A percentile compares a stretch with the other conserved stretches of the same genome.
Evolutionary conservation across 2,113 vertebrate genomes (phyloP).

Genomic region (Puffinus mauretanicus): DNA sequence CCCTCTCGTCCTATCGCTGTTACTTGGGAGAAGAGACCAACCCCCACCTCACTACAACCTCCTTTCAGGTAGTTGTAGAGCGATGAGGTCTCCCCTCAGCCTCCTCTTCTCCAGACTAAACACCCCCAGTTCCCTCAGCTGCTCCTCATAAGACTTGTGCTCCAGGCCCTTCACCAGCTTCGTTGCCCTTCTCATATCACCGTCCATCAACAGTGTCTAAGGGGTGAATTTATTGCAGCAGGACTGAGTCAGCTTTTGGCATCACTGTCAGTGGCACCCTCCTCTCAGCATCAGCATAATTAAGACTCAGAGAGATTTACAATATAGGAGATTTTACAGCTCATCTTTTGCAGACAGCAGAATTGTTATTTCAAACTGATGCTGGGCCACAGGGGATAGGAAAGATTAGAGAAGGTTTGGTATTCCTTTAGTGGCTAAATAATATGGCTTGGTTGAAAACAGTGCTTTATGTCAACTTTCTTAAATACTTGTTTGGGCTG

Average conservation of each 20-base stretch:
- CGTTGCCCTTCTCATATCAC: neutral
- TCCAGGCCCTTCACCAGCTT: no score
- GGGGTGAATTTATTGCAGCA: neutral
- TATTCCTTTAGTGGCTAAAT: neutral
- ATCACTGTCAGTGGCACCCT: neutral
- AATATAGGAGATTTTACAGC: neutral
- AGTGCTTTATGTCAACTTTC: neutral
- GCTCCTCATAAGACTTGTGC: no score
- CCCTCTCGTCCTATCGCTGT: no score
- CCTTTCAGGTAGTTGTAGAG: no score
- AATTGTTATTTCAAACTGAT: neutral
- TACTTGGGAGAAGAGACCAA: no score
- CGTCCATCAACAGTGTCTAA: neutral
- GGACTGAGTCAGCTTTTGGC: conserved; percentile 7
- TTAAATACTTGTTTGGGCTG: neutral
- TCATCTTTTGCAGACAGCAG: neutral
- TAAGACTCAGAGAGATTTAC: neutral
- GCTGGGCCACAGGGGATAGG: neutral
- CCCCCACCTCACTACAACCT: no score
- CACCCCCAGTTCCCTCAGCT: no score
- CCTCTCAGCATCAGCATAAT: neutral
- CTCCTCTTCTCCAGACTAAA: no score
- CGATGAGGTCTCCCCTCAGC: no score
- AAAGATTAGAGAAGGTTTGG: neutral
- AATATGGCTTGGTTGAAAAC: neutral